Conservation (phyloP, 2,113 vertebrate genomes). For the Microtus pennsylvanicus region DNA sequence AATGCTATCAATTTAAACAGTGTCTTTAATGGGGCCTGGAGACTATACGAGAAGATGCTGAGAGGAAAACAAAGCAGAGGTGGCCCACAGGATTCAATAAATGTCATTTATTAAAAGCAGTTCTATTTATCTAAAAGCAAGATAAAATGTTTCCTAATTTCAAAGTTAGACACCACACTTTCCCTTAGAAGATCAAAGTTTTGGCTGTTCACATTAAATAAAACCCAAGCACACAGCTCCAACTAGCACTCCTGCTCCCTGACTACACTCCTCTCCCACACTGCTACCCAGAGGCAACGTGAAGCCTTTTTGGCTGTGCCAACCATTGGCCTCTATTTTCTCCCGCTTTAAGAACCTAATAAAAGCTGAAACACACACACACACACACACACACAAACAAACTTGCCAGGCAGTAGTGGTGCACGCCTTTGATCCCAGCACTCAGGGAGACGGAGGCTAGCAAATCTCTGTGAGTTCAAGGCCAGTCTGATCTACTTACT, state of each 20-base stretch:
- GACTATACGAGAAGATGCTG: neutral
- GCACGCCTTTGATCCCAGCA: no score
- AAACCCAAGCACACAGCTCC: constrained; percentile 28
- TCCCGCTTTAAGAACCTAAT: neutral
- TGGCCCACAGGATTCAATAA: neutral
- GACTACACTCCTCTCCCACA: neutral
- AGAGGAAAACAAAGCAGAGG: neutral
- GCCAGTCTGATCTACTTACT: neutral
- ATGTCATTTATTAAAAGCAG: constrained; percentile 2
- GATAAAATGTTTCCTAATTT: constrained; percentile 19
- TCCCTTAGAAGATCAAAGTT: constrained; percentile 10
- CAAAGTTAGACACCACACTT: neutral
- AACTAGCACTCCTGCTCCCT: neutral
- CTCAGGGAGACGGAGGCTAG: no score
- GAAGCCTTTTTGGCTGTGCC: neutral
- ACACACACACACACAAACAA: no score
- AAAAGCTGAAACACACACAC: no score
- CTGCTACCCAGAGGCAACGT: neutral
- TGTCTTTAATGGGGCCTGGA: neutral
- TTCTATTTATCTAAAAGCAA: neutral
- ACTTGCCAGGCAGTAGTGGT: neutral
- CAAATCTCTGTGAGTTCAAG: no score
- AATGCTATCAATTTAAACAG: constrained; percentile 9
- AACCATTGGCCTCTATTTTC: neutral
- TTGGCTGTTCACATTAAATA: neutral